These are phyloP conservation scores for Taxidea taxus DNA, from an alignment of 2,113 vertebrate genomes.

Conservation along the genomic window DNA sequence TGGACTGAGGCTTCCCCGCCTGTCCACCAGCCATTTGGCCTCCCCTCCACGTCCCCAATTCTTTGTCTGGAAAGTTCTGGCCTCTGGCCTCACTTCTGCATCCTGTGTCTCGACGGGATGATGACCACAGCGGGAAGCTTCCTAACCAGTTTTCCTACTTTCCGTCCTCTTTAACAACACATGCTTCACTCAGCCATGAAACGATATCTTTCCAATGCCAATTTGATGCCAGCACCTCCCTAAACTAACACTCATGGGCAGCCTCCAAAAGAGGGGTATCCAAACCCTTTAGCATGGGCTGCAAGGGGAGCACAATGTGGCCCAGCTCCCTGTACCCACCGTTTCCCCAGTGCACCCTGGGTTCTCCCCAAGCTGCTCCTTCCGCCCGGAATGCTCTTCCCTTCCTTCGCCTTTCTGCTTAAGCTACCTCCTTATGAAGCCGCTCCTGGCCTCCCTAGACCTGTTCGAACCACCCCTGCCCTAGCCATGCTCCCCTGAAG, in stretches of 20 bases:
- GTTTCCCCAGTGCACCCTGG: not conserved
- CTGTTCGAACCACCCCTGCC: not conserved
- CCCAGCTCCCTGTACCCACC: no score
- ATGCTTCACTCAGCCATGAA: fast-evolving
- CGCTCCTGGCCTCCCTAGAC: not conserved
- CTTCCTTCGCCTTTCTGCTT: not conserved
- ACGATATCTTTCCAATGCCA: not conserved
- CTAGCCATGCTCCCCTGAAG: fast-evolving
- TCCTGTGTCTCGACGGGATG: not conserved
- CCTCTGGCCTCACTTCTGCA: not conserved
- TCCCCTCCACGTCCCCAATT: not conserved
- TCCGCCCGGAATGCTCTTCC: not conserved
- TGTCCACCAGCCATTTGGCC: not conserved
- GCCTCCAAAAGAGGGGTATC: not conserved
- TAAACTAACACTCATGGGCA: not conserved
- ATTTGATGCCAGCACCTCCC: not conserved
- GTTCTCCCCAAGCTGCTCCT: not conserved
- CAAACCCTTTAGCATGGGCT: not conserved
- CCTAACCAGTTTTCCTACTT: not conserved
- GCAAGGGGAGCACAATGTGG: fast-evolving
- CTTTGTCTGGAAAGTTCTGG: not conserved
- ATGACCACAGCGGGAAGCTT: not conserved
- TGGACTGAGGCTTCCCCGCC: not conserved
- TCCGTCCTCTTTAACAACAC: not conserved
- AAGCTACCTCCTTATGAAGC: not conserved